These are phyloP conservation scores for Tetragonula carbonaria DNA, from an alignment of 2,888 invertebrate species.

Conservation along the genomic window DNA sequence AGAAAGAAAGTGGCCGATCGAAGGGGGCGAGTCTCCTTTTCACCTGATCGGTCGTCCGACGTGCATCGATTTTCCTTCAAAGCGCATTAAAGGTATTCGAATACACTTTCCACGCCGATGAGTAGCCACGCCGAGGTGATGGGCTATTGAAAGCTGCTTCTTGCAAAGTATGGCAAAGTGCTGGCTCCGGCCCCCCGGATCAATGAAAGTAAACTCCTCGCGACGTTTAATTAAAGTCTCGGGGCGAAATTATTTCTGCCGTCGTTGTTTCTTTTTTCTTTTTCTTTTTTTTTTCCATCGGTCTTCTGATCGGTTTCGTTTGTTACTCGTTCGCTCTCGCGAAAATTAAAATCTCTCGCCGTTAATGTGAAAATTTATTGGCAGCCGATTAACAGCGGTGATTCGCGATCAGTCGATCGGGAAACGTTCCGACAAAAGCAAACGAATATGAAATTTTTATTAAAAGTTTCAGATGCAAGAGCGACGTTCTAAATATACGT, in stretches of 20 bases:
- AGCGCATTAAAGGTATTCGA: constrained; percentile 72
- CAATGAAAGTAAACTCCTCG: constrained; percentile 65
- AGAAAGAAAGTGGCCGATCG: background rate
- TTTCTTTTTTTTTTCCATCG: background rate
- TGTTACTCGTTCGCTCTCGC: background rate
- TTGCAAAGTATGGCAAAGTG: constrained; percentile 75
- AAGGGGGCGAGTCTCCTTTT: constrained; percentile 25
- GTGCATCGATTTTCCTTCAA: constrained; percentile 72
- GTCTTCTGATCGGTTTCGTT: constrained; percentile 2
- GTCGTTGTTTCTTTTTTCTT: background rate
- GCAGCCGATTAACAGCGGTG: background rate
- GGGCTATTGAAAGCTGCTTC: constrained; percentile 76
- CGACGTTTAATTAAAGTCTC: constrained; percentile 63
- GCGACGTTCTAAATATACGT: too few species aligned
- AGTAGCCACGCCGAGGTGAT: constrained; percentile 76
- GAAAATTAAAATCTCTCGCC: background rate
- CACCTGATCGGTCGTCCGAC: constrained; percentile 38
- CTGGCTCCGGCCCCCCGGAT: constrained; percentile 46
- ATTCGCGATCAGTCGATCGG: background rate
- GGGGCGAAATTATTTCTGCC: constrained; percentile 30
- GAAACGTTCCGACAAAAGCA: background rate
- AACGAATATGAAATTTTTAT: background rate
- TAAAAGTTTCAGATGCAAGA: too few species aligned
- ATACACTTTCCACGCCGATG: constrained; percentile 76
- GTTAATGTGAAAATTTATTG: constrained; percentile 6